Evolutionary conservation across 2,888 invertebrate species (phyloP).

Genomic region (Napeogenes sylphis): DNA sequence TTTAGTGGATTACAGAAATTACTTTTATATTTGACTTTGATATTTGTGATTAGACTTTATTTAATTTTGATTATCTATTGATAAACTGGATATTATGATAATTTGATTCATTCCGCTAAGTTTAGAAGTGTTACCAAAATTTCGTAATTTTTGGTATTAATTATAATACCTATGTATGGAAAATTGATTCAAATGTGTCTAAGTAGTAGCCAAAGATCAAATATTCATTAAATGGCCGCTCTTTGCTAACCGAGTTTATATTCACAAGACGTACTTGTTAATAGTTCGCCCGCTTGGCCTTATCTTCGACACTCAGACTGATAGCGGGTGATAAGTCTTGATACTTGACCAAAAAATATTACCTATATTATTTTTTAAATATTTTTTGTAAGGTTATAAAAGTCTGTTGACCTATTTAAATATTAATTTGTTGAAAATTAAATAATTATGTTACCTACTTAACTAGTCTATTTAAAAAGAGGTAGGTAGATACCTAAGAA

Average conservation of each 20-base stretch:
- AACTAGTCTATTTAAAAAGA: no score
- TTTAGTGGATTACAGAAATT: conserved; percentile 64
- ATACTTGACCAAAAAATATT: conserved; percentile 38
- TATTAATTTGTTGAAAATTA: no score
- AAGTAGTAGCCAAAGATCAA: conserved; percentile 54
- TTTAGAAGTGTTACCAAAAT: no score
- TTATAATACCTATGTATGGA: conserved; percentile 25
- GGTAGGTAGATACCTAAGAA: no score
- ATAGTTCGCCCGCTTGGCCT: conserved; percentile 61
- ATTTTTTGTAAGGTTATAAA: no score
- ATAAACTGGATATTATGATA: no score
- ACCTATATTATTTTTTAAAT: background rate
- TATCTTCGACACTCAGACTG: conserved; percentile 63
- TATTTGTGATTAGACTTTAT: no score
- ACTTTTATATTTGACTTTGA: background rate
- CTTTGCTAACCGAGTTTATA: conserved; percentile 53
- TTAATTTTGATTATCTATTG: no score
- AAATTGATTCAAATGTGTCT: conserved; percentile 61
- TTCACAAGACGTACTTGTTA: conserved; percentile 65
- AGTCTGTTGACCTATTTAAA: no score
- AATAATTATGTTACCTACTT: no score
- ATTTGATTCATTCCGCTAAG: no score
- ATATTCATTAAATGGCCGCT: conserved; percentile 66
- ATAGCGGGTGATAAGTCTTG: conserved; percentile 42
- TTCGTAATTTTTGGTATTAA: no score